Conservation (phyloP, 1,140 invertebrate genomes). For the Paraescarpia echinospica region DNA sequence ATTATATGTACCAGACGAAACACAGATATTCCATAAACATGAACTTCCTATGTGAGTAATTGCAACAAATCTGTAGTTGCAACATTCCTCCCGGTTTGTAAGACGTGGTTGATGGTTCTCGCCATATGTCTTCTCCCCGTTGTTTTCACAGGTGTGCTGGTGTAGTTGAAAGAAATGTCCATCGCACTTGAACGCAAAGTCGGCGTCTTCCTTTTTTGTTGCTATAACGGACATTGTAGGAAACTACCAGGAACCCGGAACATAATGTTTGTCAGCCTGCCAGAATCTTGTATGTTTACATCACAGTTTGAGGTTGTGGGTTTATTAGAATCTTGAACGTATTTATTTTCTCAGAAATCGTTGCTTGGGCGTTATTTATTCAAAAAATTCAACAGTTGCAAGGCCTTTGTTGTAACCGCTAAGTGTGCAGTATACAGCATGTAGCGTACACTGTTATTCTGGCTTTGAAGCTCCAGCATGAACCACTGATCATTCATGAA, state of each 20-base stretch:
- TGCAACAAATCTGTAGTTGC: not conserved
- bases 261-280: not conserved
- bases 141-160: not conserved
- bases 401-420: not conserved
- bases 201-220: not conserved
- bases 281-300: not conserved
- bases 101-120: not conserved
- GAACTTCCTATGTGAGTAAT: not conserved
- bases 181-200: not conserved
- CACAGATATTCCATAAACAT: not conserved
- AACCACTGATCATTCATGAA: too few relatives aligned
- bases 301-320: not conserved
- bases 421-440: too few relatives aligned
- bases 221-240: not conserved
- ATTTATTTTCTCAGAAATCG: not conserved
- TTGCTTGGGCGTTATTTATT: not conserved
- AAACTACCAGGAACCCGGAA: not conserved
- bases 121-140: not conserved
- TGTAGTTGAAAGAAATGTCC: not conserved
- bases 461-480: too few relatives aligned
- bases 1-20: too few relatives aligned
- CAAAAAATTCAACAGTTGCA: not conserved
- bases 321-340: too few relatives aligned
- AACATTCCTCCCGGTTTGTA: not conserved
- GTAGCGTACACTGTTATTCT: too few relatives aligned